phyloP scores from a whole-genome alignment of 2,113 vertebrate genomes.

The Tursiops truncatus region DNA sequence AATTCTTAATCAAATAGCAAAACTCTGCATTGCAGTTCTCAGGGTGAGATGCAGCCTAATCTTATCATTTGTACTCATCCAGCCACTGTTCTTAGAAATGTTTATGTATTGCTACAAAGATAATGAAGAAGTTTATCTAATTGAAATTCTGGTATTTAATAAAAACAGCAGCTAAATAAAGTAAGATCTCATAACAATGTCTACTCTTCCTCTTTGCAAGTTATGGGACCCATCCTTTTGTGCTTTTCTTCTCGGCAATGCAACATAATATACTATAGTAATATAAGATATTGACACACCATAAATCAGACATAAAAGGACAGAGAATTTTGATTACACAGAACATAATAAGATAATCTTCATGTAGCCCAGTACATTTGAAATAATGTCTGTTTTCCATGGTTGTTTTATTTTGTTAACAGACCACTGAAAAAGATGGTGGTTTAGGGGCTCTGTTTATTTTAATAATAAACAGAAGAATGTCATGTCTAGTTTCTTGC shows the following conservation, averaged over 20 bases:
- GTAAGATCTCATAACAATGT: slow-evolving; percentile 40
- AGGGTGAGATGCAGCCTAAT: neutral
- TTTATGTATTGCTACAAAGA: slow-evolving; percentile 56
- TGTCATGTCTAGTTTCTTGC: neutral
- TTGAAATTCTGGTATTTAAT: slow-evolving; percentile 70
- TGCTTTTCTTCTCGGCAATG: slow-evolving; percentile 4
- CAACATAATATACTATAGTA: neutral
- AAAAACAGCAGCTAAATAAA: slow-evolving; percentile 53
- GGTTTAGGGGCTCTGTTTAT: neutral
- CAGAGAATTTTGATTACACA: neutral
- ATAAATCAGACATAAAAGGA: slow-evolving; percentile 29
- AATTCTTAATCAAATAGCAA: slow-evolving; percentile 62
- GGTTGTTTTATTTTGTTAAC: slow-evolving; percentile 48
- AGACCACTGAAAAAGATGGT: slow-evolving; percentile 21
- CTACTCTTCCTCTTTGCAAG: neutral
- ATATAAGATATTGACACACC: slow-evolving; percentile 34
- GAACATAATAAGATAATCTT: slow-evolving; percentile 7
- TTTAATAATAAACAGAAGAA: slow-evolving; percentile 51
- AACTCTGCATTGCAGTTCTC: neutral
- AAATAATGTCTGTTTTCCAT: slow-evolving; percentile 9
- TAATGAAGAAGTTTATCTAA: slow-evolving; percentile 72
- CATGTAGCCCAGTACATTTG: neutral
- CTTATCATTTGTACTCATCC: slow-evolving; percentile 19
- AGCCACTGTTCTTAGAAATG: slow-evolving; percentile 14
- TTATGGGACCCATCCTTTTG: neutral